Evolutionary conservation across 2,888 invertebrate genomes (phyloP), one percentile per base, ranked within the genome.

Genomic region (Nineta flava): DNA sequence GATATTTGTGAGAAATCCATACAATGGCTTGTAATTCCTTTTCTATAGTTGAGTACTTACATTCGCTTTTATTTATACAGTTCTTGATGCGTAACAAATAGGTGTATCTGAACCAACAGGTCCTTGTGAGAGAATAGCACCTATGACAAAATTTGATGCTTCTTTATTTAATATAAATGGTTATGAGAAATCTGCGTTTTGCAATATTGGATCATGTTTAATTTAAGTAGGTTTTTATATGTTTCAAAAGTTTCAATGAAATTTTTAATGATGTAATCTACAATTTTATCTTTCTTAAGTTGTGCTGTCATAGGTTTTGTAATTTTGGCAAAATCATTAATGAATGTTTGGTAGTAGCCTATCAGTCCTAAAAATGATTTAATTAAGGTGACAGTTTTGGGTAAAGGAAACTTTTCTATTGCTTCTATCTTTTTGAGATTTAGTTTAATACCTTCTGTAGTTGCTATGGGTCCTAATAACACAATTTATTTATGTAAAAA

Each of bases 21-120:
- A 65, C 56, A 9, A 67, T 62, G 0, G 62, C 60, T 46, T 65
- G 48, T 2, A 64, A 50, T 57, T 66, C 65, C 43, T 57, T 57
- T 55, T 68, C 64, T 1, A 56, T 65, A 1, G 62, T 62, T 2
- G 55, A 54, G 50, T 66, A 66, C 44, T 63, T 65, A 7, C 26
- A 35, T 58, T 65, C 63, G 0, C 58, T 55, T 50, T 56, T 54
- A 50, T 59, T 64, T n/a, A n/a, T 13, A 62, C 49, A 1, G 60
- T 61, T 51, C 63, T 47, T 21, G 57, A 57, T 3, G 61, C 60
- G 51, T 61, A 67, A 12, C 64, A 62, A 2, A 67, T 57, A 1
- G 62, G 64, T 15, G 59, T 50, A 49, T 65, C 60, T 44, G 57
- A 54, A 26, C 54, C 52, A 48, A 57, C 38, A 51, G 52, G 5